Conservation (phyloP, 2,888 invertebrate genomes). For the Diaperis boleti region DNA sequence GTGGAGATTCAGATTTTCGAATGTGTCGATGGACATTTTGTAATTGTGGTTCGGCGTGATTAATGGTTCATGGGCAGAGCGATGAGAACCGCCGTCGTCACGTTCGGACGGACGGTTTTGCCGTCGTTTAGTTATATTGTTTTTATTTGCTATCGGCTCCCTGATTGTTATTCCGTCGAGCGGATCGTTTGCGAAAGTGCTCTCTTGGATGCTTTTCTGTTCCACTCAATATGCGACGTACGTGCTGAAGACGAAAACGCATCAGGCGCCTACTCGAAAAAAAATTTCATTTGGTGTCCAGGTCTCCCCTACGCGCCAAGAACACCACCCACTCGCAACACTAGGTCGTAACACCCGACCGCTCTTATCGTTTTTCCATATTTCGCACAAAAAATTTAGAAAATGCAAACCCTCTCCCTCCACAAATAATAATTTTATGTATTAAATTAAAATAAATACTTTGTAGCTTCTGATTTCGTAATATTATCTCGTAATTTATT, state of each 20-base stretch:
- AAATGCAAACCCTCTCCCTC: too few relatives aligned
- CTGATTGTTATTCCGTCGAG: conserved; percentile 18
- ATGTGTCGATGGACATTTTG: conserved; percentile 18
- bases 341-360: conserved; percentile 6
- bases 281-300: too few relatives aligned
- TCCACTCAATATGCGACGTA: neutral
- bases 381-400: too few relatives aligned
- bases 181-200: conserved; percentile 7
- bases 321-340: too few relatives aligned
- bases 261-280: too few relatives aligned
- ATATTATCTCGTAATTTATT: too few relatives aligned
- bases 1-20: conserved; percentile 17
- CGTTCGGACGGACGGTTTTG: conserved; percentile 23
- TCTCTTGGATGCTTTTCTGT: neutral
- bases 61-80: conserved; percentile 13
- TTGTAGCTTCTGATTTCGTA: too few relatives aligned
- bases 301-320: too few relatives aligned
- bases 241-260: neutral
- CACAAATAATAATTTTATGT: too few relatives aligned
- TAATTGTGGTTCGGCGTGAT: conserved; percentile 26
- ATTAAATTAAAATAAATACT: too few relatives aligned
- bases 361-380: conserved; percentile 10
- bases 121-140: conserved; percentile 9
- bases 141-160: conserved; percentile 10
- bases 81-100: conserved; percentile 23